Evolutionary conservation across 2,113 vertebrate species (phyloP).

Genomic region (Neoarius graeffei): DNA sequence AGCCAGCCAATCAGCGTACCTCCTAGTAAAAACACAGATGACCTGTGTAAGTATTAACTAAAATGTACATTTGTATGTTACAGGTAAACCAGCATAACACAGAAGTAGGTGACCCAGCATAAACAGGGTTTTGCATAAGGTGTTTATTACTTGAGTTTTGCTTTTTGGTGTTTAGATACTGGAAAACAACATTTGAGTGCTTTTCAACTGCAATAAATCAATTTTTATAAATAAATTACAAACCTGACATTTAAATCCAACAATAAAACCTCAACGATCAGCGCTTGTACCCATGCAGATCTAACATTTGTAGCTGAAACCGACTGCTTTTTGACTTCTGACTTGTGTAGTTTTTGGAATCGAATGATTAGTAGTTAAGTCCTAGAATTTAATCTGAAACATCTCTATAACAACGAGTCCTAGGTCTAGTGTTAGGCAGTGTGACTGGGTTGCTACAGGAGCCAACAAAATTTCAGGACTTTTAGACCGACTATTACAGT

Average conservation of each 20-base stretch:
- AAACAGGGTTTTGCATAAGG: not conserved
- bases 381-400: not conserved
- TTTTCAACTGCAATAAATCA: not conserved
- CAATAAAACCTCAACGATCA: not conserved
- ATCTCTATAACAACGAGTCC: not conserved
- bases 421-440: not conserved
- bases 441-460: not conserved
- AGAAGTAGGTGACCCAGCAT: no score
- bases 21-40: conserved; percentile 78
- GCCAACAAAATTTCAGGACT: no score
- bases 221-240: not conserved
- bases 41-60: conserved; percentile 75
- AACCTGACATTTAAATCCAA: not conserved
- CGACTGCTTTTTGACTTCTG: not conserved
- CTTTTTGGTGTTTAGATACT: not conserved
- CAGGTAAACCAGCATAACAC: not conserved
- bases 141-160: not conserved
- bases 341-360: not conserved
- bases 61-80: not conserved
- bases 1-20: conserved; percentile 75
- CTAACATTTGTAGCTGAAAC: not conserved
- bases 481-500: not conserved
- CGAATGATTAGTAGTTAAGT: not conserved
- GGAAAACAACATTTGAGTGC: not conserved
- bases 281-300: no score